phyloP scores from a whole-genome alignment of 1,140 invertebrate genomes.

The Heliconius hermathena region DNA sequence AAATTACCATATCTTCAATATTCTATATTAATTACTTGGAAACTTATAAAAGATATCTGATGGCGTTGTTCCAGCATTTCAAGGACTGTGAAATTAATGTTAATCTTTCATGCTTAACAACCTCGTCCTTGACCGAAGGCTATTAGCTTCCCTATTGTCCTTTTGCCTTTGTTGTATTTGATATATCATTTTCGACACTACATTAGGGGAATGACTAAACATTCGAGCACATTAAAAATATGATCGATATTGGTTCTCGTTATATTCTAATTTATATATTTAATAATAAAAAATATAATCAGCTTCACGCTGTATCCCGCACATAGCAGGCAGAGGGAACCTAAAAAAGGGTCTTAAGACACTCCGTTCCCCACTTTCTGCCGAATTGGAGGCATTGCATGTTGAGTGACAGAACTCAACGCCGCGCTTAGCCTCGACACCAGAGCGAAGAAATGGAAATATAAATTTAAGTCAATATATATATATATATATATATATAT shows the following conservation, averaged over 20 bases:
- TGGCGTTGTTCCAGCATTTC: conserved; percentile 19
- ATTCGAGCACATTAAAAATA: conserved; percentile 5
- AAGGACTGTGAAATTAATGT: conserved; percentile 26
- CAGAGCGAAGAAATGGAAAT: too few species aligned
- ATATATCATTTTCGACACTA: conserved; percentile 4
- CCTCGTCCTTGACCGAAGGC: conserved; percentile 1
- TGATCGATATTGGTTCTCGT: background rate
- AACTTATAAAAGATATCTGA: conserved; percentile 20
- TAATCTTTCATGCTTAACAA: conserved; percentile 5
- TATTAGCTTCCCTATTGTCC: conserved; percentile 13
- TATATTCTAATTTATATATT: background rate
- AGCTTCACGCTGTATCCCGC: too few species aligned
- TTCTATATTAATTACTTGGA: conserved; percentile 17
- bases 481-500: too few species aligned
- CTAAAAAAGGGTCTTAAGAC: too few species aligned
- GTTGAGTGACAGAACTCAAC: too few species aligned
- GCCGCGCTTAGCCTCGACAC: too few species aligned
- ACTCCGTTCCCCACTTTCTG: too few species aligned
- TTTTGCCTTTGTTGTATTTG: conserved; percentile 7
- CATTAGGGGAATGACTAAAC: conserved; percentile 5
- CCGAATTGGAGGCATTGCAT: too few species aligned
- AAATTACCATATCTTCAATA: background rate
- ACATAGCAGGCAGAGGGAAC: too few species aligned
- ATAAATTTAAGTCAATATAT: too few species aligned
- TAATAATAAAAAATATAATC: too few species aligned